These are phyloP conservation scores for Glaucidium brasilianum DNA, from an alignment of 2,113 vertebrate species.

Conservation along the genomic window DNA sequence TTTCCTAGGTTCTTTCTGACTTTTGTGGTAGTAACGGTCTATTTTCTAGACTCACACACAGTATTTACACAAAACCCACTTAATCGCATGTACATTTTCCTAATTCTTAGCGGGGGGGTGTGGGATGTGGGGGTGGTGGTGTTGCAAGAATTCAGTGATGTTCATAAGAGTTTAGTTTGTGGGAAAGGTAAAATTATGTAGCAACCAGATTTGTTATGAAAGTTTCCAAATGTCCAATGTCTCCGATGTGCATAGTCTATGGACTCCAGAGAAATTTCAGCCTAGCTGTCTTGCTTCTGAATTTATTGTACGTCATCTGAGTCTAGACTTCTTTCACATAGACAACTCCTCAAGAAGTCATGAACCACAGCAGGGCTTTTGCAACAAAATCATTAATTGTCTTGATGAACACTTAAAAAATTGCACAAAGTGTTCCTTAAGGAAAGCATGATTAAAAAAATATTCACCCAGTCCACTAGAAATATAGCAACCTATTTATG, in stretches of 20 bases:
- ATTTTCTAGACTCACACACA: background rate
- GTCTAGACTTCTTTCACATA: background rate
- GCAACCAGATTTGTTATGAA: background rate
- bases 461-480: background rate
- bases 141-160: background rate
- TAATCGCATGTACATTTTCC: background rate
- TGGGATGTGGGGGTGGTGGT: no score
- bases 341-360: background rate
- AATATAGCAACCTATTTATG: background rate
- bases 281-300: background rate
- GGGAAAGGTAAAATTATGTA: background rate
- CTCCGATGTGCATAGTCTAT: accelerated
- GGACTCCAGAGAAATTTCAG: background rate
- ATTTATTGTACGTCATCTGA: background rate
- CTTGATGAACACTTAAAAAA: background rate
- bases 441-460: background rate
- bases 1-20: background rate
- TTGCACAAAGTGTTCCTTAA: background rate
- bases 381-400: background rate
- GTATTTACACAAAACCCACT: background rate
- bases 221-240: background rate
- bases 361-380: background rate
- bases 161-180: background rate
- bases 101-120: background rate
- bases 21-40: background rate